Evolutionary conservation across 1,140 invertebrate species (phyloP), one percentile per base, ranked within the genome.

Genomic region (Camponotus pennsylvanicus): DNA sequence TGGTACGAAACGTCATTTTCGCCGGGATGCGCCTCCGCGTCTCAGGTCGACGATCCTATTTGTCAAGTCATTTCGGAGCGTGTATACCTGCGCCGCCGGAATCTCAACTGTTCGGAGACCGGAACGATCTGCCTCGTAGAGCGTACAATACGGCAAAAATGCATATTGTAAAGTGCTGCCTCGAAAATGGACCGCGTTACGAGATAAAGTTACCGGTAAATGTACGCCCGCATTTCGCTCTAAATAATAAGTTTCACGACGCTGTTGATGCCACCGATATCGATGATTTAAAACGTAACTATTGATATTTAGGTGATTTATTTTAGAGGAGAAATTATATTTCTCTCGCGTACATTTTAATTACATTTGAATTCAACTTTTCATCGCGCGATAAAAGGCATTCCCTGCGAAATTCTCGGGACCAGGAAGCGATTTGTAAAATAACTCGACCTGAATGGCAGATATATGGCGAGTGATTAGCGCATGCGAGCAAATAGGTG

Each of bases 401-500:
- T 27, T n/a, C 3, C 8, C 8, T 37, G 40, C 8, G 7, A n/a
- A 18, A 42, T 27, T 79, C 45, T 52, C 34, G 63, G 45, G 42
- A 83, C 67, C 42, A 75, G 79, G 69, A 83, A 83, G 69, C 69
- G 59, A 42, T 40, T 45, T 15, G 37, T 37, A 61, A 66, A 61
- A 67, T 75, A 83, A 75, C 79, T 21, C 79, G 79, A 61, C 69
- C 57, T 67, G 67, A 85, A 63, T 69, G 86, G 87, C 87, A 90
- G 90, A 92, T 88, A 87, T 89, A 85, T 64, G 69, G 75, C 61
- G 67, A 67, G 89, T 89, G 92, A 93, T 93, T 93, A 93, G 87
- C 90, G 89, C 79, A 88, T 86, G 76, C 77, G 89, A 92, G 92
- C 91, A 93, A 93, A 93, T 93, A 93, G 90, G 71, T 86, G 89